Evolutionary conservation across 2,888 invertebrate genomes (phyloP).

Genomic region (Podotricha telesiphe): DNA sequence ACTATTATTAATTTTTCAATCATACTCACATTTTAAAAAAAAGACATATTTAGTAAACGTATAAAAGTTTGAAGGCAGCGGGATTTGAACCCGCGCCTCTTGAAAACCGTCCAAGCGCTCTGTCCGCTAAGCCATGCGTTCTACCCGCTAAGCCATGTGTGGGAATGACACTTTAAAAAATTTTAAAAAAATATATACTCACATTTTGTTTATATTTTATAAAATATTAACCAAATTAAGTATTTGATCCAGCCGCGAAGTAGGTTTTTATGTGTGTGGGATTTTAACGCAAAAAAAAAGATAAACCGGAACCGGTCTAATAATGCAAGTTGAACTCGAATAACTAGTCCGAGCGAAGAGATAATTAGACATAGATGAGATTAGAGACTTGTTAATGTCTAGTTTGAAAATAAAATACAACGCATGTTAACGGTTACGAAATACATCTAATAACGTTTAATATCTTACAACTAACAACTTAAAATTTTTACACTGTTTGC

Average conservation of each 20-base stretch:
- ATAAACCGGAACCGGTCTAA: constrained; percentile 37
- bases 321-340: constrained; percentile 30
- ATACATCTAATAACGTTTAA: not conserved
- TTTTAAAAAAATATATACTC: too few relatives aligned
- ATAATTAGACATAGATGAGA: constrained; percentile 28
- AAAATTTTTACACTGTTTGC: not conserved
- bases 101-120: too few relatives aligned
- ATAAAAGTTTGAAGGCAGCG: too few relatives aligned
- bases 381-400: constrained; percentile 30
- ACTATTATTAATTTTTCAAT: constrained; percentile 1
- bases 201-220: not conserved
- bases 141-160: too few relatives aligned
- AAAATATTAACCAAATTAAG: constrained; percentile 5
- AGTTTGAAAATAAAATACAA: constrained; percentile 12
- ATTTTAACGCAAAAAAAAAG: constrained; percentile 32
- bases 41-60: too few relatives aligned
- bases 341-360: constrained; percentile 26
- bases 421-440: not conserved
- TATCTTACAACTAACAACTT: not conserved
- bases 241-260: constrained; percentile 4
- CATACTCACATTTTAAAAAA: not conserved
- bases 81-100: too few relatives aligned
- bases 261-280: constrained; percentile 12
- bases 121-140: too few relatives aligned
- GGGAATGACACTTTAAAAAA: too few relatives aligned